Evolutionary conservation across 23 tunicate species (phyloP).

Genomic region (Phallusia fumigata): DNA sequence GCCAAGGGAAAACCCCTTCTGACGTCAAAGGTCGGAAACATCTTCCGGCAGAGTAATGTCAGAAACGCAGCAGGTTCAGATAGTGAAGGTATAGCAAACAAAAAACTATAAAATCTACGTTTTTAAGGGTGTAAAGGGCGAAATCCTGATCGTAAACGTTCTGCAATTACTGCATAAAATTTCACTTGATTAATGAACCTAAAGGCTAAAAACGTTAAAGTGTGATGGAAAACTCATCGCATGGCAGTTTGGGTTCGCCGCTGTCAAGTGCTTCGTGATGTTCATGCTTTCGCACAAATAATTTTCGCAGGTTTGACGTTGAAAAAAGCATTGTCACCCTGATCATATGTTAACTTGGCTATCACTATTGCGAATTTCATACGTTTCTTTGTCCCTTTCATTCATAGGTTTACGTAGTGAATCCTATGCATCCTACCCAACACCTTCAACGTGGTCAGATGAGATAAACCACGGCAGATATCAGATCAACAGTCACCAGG

Average conservation of each 20-base stretch:
- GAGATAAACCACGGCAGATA: neutral
- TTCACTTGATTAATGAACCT: too few relatives aligned
- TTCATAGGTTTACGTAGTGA: neutral
- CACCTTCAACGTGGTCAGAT: neutral
- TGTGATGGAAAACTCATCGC: too few relatives aligned
- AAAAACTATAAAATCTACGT: too few relatives aligned
- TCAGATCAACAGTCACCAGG: neutral
- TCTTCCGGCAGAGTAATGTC: neutral
- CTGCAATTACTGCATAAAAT: too few relatives aligned
- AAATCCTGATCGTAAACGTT: too few relatives aligned
- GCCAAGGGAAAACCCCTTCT: slow-evolving; percentile 1
- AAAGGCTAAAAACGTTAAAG: too few relatives aligned
- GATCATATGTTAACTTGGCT: too few relatives aligned
- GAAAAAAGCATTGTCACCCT: too few relatives aligned
- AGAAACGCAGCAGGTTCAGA: neutral
- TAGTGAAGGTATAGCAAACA: neutral
- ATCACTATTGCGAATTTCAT: neutral
- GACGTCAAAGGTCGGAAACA: neutral
- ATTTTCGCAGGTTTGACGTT: neutral
- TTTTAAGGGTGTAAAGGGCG: too few relatives aligned
- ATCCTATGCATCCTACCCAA: neutral
- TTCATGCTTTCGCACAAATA: neutral
- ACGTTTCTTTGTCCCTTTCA: neutral
- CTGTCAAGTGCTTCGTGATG: too few relatives aligned
- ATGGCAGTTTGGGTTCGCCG: too few relatives aligned